These are phyloP conservation scores for Melanerpes formicivorus DNA, from an alignment of 2,113 vertebrate species.

Conservation along the genomic window DNA sequence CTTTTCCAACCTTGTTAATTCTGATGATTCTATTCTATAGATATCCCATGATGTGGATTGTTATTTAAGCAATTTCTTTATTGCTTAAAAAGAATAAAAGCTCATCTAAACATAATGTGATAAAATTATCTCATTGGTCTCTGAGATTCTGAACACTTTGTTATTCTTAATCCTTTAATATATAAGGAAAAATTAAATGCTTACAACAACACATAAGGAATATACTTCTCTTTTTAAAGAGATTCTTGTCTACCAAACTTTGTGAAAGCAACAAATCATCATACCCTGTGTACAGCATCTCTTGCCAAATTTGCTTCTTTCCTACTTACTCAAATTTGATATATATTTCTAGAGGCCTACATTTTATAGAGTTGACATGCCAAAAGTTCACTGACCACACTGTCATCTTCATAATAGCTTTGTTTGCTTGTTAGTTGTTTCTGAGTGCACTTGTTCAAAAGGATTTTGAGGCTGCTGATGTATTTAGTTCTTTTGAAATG, in stretches of 20 bases:
- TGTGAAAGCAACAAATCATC: not conserved
- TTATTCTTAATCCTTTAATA: not conserved
- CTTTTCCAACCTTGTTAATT: too few species aligned
- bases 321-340: constrained; percentile 1
- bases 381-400: constrained; percentile 53
- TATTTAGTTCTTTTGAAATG: constrained; percentile 67
- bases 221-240: not conserved
- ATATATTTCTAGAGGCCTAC: constrained; percentile 35
- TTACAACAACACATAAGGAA: not conserved
- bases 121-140: not conserved
- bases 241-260: not conserved
- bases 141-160: not conserved
- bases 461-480: constrained; percentile 71
- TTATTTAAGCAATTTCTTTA: not conserved
- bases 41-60: not conserved
- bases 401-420: constrained; percentile 58
- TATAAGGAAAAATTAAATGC: not conserved
- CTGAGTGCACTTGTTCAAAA: constrained; percentile 66
- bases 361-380: constrained; percentile 14
- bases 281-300: not conserved
- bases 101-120: not conserved
- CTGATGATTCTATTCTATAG: not conserved
- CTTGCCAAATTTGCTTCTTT: constrained; percentile 33
- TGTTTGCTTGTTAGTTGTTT: constrained; percentile 70
- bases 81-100: not conserved